Conservation (phyloP, 2,797 vertebrate genomes). For the Leontopithecus rosalia region DNA sequence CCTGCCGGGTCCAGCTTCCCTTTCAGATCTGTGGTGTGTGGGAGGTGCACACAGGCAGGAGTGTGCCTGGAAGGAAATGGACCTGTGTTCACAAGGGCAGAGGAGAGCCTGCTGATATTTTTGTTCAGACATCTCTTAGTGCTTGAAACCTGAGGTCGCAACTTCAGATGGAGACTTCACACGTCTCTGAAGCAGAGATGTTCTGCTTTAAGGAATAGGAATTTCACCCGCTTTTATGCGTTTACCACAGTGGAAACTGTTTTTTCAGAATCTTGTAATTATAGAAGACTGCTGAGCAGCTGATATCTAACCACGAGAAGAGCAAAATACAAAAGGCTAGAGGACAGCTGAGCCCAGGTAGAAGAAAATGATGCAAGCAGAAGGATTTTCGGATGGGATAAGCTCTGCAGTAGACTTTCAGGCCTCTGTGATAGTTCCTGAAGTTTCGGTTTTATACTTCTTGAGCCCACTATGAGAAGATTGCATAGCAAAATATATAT, state of each 20-base stretch:
- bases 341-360: accelerated
- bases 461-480: background rate
- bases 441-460: background rate
- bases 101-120: too few species aligned
- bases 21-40: accelerated
- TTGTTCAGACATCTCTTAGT: background rate
- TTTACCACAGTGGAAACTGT: background rate
- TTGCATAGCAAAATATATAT: background rate
- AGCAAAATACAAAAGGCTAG: accelerated
- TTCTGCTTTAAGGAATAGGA: background rate
- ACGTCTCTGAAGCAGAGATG: background rate
- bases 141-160: background rate
- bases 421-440: accelerated
- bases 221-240: background rate
- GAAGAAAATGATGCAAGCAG: background rate
- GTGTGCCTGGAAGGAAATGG: accelerated
- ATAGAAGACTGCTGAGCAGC: background rate
- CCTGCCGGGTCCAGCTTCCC: too few species aligned
- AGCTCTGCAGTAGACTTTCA: too few species aligned
- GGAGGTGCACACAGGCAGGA: accelerated
- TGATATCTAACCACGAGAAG: background rate
- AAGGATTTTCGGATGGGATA: background rate
- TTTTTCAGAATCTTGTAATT: background rate
- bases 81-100: accelerated
- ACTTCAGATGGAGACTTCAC: background rate